Base-by-base conservation (phyloP, 1,140 invertebrate genomes). In the Lucilia cuprina region DNA sequence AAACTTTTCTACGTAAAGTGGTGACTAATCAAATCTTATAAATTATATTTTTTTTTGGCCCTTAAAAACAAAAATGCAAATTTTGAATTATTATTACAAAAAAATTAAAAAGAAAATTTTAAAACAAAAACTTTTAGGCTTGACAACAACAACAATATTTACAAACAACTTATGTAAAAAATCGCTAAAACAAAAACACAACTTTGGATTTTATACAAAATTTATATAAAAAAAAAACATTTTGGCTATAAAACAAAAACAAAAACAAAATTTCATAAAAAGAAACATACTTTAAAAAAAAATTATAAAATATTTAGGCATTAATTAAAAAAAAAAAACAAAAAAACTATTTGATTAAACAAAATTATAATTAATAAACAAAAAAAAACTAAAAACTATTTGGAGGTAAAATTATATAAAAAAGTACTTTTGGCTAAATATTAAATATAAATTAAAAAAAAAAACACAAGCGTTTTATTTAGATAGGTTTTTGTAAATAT, bases 401-500 rank as follows among this genome's bases (percentile, higher is more conserved):
- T 47, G 82, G 70, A 13, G 41, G 41, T 75, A 85, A 83, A 85
- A 85, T 83, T 85, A 83, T 83, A 80, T 25, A 82, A 55, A 84
- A 60, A 60, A 50, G n/a, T 74, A 65, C 13, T 82, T 82, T 82
- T 60, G 60, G 82, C 50, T 70, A 84, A 50, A 25, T 25, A 82
- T 60, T 25, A 41, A 41, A 41, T 41, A 30, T 82, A 49, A 82
- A 82, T 50, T 47, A 0, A 9, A 35, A 75, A 75, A 82, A 75
- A 35, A 25, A 41, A 34, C n/a, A 78, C n/a, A 78, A 50, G 82
- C 82, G 82, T 85, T 85, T 84, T 49, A 80, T 80, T 83, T 85
- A 85, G 84, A 83, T 85, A 85, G 84, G 84, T 83, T 85, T 85
- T 85, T 85, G 84, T 85, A 85, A 85, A 85, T 85, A 85, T 85